Conservation (phyloP, 1,140 invertebrate genomes). For the Micrasema longulum region DNA sequence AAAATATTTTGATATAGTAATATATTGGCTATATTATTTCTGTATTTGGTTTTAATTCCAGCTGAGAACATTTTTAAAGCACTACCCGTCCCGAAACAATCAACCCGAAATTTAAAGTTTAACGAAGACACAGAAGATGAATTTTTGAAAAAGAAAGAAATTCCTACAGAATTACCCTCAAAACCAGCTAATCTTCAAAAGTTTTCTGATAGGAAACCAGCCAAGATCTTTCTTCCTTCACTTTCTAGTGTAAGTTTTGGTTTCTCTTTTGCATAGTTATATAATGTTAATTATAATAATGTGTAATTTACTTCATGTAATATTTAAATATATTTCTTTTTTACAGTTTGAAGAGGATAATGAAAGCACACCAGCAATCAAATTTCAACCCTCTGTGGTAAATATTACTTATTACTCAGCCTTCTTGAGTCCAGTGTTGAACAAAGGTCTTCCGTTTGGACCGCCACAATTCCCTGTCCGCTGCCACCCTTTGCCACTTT, state of each 20-base stretch:
- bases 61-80: slow-evolving; percentile 58
- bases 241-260: slow-evolving; percentile 53
- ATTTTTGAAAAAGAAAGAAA: slow-evolving; percentile 70
- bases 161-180: slow-evolving; percentile 51
- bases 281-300: too few relatives aligned
- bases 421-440: too few relatives aligned
- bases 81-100: slow-evolving; percentile 58
- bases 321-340: neutral
- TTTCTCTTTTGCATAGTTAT: too few relatives aligned
- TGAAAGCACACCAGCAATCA: slow-evolving; percentile 61
- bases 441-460: too few relatives aligned
- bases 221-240: slow-evolving; percentile 61
- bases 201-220: slow-evolving; percentile 53
- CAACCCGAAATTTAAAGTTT: slow-evolving; percentile 31
- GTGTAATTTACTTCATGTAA: too few relatives aligned
- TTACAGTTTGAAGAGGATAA: slow-evolving; percentile 69
- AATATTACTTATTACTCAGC: too few relatives aligned
- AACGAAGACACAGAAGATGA: slow-evolving; percentile 70
- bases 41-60: slow-evolving; percentile 6
- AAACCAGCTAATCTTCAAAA: slow-evolving; percentile 17
- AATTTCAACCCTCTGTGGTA: slow-evolving; percentile 58
- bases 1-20: too few relatives aligned
- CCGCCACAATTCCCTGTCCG: too few relatives aligned
- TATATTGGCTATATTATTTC: too few relatives aligned
- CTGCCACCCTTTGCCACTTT: too few relatives aligned